Evolutionary conservation across 2,888 invertebrate species (phyloP), one percentile per base, ranked within the genome.

Genomic region (Calephelis perditalis): DNA sequence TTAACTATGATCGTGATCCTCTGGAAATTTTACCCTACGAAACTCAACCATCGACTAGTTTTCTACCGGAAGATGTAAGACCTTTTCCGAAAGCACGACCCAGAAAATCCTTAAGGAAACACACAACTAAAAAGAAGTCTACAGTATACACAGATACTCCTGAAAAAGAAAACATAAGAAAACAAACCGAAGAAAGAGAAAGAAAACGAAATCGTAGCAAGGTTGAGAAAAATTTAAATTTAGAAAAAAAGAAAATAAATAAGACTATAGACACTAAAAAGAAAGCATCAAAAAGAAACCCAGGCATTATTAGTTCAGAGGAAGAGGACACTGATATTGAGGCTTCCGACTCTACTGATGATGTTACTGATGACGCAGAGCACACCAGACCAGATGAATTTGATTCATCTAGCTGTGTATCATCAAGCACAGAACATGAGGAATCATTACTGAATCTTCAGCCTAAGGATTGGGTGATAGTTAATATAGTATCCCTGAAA

Each of bases 301-400:
- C 45, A 45, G 45, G n/a, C 45, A 45, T 11, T 45, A 45, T 45
- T 45, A 45, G 11, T n/a, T 45, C 45, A 45, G 45, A 45, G 45
- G 45, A 26, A 26, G 26, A 45, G 45, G 45, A 45, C 45, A 45
- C 45, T 45, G 45, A 45, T n/a, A n/a, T 45, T 45, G 11, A 45
- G n/a, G 5, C 10, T 45, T n/a, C 45, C 45, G 45, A 45, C n/a
- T 45, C 45, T 45, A 45, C n/a, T 45, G 10, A n/a, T 45, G 45
- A 45, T 10, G 45, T 45, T 2, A 45, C 45, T 45, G 10, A 45
- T 11, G 45, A 45, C n/a, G 10, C 26, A 26, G 26, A 45, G 10
- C n/a, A 45, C 10, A n/a, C 11, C 45, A 45, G 8, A 26, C 2
- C 26, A 45, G 45, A 45, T 45, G 45, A 45, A 45, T 43, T 7